A percentile compares a stretch with the other conserved stretches of the same genome.
Evolutionary conservation across 2,888 invertebrate genomes (phyloP).

Genomic region (Trachelus tabidus): DNA sequence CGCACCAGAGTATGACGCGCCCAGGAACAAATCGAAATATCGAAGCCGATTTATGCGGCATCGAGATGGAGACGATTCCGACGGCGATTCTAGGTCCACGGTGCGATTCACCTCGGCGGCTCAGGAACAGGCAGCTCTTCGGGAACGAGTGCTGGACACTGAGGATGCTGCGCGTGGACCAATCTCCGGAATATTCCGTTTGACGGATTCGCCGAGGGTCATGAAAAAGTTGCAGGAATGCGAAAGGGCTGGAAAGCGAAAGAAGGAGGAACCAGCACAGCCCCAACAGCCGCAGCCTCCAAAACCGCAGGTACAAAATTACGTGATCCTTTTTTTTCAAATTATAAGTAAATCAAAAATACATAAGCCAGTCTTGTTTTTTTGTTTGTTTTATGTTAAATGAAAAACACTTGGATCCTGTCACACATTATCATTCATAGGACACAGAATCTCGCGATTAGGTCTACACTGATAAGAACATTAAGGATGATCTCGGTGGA

Average conservation of each 20-base stretch:
- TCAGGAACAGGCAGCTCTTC: slow-evolving; percentile 63
- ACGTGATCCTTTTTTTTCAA: too few relatives aligned
- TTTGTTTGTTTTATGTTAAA: background rate
- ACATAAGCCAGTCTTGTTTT: background rate
- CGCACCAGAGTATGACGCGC: slow-evolving; percentile 59
- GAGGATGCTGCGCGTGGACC: slow-evolving; percentile 90
- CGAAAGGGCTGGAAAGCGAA: slow-evolving; percentile 77
- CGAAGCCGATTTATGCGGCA: slow-evolving; percentile 67
- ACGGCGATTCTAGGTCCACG: slow-evolving; percentile 74
- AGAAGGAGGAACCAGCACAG: slow-evolving; percentile 78
- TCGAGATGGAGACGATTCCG: slow-evolving; percentile 81
- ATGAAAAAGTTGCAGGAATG: slow-evolving; percentile 89
- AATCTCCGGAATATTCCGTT: slow-evolving; percentile 87
- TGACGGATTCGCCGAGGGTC: slow-evolving; percentile 88
- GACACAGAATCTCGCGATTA: background rate
- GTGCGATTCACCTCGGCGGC: slow-evolving; percentile 72
- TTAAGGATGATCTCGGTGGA: background rate
- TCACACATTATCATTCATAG: background rate
- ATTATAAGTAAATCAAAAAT: background rate
- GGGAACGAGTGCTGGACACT: slow-evolving; percentile 84
- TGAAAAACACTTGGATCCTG: background rate
- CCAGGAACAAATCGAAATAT: slow-evolving; percentile 62
- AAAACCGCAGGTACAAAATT: slow-evolving; percentile 66
- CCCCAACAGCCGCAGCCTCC: slow-evolving; percentile 70
- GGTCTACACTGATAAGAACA: background rate